Percentiles rank a stretch among this genome's conserved stretches.
These are phyloP conservation scores for Chelonus insularis DNA, from an alignment of 1,140 invertebrate species.

Conservation along the genomic window DNA sequence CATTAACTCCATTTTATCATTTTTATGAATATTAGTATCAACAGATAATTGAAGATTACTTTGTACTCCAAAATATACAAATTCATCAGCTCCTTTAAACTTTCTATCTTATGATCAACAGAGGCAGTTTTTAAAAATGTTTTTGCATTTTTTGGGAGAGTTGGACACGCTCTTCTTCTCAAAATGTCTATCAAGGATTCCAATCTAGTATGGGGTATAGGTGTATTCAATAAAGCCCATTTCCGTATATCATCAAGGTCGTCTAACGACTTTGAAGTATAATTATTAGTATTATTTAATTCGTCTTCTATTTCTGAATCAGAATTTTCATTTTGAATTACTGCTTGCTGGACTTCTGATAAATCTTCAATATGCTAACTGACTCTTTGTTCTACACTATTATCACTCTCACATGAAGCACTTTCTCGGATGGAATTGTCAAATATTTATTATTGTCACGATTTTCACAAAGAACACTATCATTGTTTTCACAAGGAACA, in stretches of 20 bases:
- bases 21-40: slow-evolving; percentile 14
- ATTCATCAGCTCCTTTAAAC: slow-evolving; percentile 17
- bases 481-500: too few relatives aligned
- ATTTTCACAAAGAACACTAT: too few relatives aligned
- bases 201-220: background rate
- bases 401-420: too few relatives aligned
- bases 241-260: background rate
- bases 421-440: too few relatives aligned
- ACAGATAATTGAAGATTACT: slow-evolving; percentile 6
- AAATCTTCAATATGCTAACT: too few relatives aligned
- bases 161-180: background rate
- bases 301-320: too few relatives aligned
- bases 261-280: background rate
- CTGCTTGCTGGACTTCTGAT: too few relatives aligned
- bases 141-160: slow-evolving; percentile 22
- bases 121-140: slow-evolving; percentile 24
- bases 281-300: background rate
- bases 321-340: too few relatives aligned
- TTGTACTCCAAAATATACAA: slow-evolving; percentile 26
- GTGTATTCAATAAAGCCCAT: background rate
- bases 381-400: too few relatives aligned
- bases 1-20: slow-evolving; percentile 10
- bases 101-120: slow-evolving; percentile 5
- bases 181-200: background rate
- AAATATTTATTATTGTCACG: too few relatives aligned